Percentiles rank a stretch among this genome's conserved stretches.
Evolutionary conservation across 23 tunicate species (phyloP).

Genomic region (Oikopleura albicans): DNA sequence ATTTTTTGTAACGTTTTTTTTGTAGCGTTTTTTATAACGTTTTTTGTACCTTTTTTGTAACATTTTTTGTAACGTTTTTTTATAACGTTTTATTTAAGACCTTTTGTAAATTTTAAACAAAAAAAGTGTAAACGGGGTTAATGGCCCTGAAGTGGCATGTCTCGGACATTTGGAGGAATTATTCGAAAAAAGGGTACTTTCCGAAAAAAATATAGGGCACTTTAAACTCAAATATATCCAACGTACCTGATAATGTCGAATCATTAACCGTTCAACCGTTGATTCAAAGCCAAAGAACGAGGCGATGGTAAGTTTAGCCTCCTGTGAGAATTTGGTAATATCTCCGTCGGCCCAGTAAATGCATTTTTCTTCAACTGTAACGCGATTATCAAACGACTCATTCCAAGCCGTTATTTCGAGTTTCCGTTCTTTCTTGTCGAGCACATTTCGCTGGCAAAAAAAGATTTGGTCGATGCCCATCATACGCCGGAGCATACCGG

Average conservation of each 20-base stretch:
- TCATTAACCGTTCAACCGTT: constrained; percentile 3
- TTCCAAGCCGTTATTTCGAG: constrained; percentile 6
- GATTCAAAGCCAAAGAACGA: constrained; percentile 15
- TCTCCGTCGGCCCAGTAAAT: constrained; percentile 2
- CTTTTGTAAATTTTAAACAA: too few species aligned
- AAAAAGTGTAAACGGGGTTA: too few species aligned
- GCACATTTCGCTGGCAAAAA: constrained; percentile 7
- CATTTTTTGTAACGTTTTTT: too few species aligned
- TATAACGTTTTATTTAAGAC: too few species aligned
- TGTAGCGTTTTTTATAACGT: too few species aligned
- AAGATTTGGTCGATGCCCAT: constrained; percentile 13
- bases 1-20: too few species aligned
- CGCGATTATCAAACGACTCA: not conserved
- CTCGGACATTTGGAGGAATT: too few species aligned
- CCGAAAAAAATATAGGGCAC: too few species aligned
- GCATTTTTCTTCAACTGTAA: not conserved
- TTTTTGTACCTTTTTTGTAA: too few species aligned
- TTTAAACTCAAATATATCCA: too few species aligned
- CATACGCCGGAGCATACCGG: constrained; percentile 18
- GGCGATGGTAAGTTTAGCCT: not conserved
- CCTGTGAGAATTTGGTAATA: not conserved
- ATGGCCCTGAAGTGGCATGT: too few species aligned
- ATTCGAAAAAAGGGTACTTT: too few species aligned
- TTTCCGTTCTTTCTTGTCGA: not conserved
- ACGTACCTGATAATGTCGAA: constrained; percentile 2